Evolutionary conservation across 1,140 invertebrate genomes (phyloP).

Genomic region (Drosophila sulfurigaster): DNA sequence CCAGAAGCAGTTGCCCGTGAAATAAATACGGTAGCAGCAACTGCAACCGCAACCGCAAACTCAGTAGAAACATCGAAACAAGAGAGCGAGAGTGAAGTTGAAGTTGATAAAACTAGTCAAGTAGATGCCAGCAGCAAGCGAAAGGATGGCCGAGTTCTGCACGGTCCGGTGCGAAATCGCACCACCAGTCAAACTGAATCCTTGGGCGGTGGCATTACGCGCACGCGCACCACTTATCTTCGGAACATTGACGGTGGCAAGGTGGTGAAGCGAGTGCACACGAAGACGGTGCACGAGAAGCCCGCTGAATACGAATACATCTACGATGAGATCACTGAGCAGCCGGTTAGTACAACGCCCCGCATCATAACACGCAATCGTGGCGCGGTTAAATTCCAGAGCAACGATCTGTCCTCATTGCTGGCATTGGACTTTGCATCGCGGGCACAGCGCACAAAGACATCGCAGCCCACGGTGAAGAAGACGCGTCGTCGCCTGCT

Average conservation of each 20-base stretch:
- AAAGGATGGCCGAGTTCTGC: conserved; percentile 3
- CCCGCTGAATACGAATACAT: conserved; percentile 75
- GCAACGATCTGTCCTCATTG: conserved; percentile 75
- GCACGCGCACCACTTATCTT: conserved; percentile 66
- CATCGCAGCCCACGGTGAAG: conserved; percentile 30
- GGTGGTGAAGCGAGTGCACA: conserved; percentile 65
- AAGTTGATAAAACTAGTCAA: too few species aligned
- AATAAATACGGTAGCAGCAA: too few species aligned
- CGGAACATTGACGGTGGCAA: conserved; percentile 64
- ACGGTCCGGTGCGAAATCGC: conserved; percentile 48
- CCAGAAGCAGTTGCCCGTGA: too few species aligned
- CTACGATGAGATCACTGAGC: conserved; percentile 57
- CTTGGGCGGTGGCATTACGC: conserved; percentile 65
- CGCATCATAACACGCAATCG: conserved; percentile 66
- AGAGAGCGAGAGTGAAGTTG: too few species aligned
- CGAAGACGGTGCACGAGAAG: conserved; percentile 66
- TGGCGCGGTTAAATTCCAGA: conserved; percentile 68
- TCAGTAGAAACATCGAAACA: too few species aligned
- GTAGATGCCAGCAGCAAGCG: too few species aligned
- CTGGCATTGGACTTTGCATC: conserved; percentile 71
- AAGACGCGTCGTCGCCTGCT: conserved; percentile 64
- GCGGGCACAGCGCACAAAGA: conserved; percentile 37
- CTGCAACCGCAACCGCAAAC: too few species aligned
- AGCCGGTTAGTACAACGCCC: conserved; percentile 50
- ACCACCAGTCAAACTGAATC: conserved; percentile 59